Conservation (phyloP, 2,113 vertebrate genomes). For the Amazona guildingii region DNA sequence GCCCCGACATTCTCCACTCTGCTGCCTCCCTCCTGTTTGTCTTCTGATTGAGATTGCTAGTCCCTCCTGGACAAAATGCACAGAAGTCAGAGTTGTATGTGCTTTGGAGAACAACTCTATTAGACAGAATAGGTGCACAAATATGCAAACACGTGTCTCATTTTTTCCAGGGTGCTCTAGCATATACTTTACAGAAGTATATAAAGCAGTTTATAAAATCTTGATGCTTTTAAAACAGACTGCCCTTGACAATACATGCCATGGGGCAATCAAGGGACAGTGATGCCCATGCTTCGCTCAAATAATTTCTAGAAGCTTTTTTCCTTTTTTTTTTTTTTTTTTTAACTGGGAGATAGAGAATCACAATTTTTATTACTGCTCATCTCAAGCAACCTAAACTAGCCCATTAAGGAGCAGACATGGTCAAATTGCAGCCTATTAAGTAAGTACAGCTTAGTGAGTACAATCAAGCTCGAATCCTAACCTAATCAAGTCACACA, state of each 20-base stretch:
- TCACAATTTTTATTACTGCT: not conserved
- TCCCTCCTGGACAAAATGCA: not conserved
- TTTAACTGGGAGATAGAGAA: fast-evolving
- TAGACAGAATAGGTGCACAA: not conserved
- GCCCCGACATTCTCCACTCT: not conserved
- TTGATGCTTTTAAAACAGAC: not conserved
- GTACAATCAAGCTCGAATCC: not conserved
- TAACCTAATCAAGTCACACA: not conserved
- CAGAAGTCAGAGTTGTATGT: not conserved
- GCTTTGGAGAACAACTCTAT: not conserved
- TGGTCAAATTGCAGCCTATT: not conserved
- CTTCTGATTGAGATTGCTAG: not conserved
- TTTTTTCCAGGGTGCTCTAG: not conserved
- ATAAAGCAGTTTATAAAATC: not conserved
- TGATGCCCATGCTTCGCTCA: not conserved
- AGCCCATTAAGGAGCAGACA: not conserved
- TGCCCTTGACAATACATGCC: not conserved
- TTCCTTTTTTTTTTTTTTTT: not conserved
- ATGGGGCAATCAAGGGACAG: not conserved
- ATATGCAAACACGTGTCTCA: fast-evolving
- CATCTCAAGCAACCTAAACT: not conserved
- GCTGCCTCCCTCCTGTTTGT: not conserved
- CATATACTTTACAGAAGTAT: not conserved
- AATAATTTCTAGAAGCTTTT: not conserved
- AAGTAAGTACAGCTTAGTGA: not conserved